Evolutionary conservation across 2,113 vertebrate species (phyloP).

Genomic region (Prolemur simus): DNA sequence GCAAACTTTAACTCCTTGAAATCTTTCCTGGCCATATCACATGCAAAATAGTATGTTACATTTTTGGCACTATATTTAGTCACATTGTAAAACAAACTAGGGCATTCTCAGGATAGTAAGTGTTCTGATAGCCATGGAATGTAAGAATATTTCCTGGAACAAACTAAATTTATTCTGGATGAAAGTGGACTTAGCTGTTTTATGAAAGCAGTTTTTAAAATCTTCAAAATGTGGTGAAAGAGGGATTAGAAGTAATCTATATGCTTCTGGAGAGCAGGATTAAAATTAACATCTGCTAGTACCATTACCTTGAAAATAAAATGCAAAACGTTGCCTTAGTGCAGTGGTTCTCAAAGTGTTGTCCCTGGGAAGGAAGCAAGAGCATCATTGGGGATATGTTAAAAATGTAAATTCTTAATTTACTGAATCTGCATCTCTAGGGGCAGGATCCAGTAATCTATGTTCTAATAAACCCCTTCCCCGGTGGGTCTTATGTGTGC

Average conservation of each 20-base stretch:
- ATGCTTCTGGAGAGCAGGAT: not conserved
- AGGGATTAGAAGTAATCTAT: slow-evolving; percentile 23
- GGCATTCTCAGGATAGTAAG: not conserved
- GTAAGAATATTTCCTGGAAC: slow-evolving; percentile 44
- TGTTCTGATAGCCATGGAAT: not conserved
- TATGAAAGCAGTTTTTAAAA: slow-evolving; percentile 16
- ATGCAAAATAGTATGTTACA: not conserved
- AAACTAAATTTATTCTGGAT: slow-evolving; percentile 46
- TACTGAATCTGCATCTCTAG: not conserved
- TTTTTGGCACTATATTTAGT: slow-evolving; percentile 2
- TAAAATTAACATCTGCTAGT: slow-evolving; percentile 27
- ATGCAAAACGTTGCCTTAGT: not conserved
- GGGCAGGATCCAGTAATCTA: not conserved
- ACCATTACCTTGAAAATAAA: not conserved
- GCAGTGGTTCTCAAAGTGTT: not conserved
- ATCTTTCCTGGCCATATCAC: slow-evolving; percentile 5
- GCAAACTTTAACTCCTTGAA: not conserved
- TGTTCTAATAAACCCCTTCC: not conserved
- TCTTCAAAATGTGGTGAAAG: slow-evolving; percentile 4
- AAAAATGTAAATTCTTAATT: not conserved
- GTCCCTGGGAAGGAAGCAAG: not conserved
- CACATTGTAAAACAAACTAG: slow-evolving; percentile 57
- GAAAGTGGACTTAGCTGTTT: slow-evolving; percentile 7
- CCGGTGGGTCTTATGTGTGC: not conserved
- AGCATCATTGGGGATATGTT: not conserved